These are phyloP conservation scores for Muschampia plurimacula DNA, from an alignment of 2,888 invertebrate species.

Conservation along the genomic window DNA sequence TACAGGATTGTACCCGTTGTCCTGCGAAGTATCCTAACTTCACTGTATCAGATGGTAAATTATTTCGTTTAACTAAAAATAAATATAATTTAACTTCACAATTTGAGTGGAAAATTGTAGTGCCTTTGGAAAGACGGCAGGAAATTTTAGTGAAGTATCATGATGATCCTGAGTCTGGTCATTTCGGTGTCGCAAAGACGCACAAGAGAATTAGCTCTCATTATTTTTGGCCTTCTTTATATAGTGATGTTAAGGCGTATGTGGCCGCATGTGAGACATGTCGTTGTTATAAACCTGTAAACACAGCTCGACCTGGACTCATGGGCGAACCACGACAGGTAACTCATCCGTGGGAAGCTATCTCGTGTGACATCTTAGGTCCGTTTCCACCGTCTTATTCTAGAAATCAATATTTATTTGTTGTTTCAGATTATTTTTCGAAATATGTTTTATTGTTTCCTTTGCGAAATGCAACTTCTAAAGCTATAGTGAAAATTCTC, in stretches of 20 bases:
- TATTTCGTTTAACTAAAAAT: constrained; percentile 1
- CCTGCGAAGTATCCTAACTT: background rate
- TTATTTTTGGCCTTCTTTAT: background rate
- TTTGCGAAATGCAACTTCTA: background rate
- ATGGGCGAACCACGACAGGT: background rate
- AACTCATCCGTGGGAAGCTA: background rate
- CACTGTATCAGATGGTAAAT: background rate
- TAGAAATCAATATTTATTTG: background rate
- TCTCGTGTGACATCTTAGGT: background rate
- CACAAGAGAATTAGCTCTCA: background rate
- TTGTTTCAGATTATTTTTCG: background rate
- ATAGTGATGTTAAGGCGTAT: background rate
- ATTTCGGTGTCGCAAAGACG: background rate
- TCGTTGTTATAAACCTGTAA: background rate
- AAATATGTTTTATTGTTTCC: background rate
- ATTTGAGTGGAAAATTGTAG: background rate
- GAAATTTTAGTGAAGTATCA: background rate
- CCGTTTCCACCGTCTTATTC: constrained; percentile 2
- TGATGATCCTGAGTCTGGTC: constrained; percentile 3
- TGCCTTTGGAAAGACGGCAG: background rate
- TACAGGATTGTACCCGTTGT: constrained; percentile 6
- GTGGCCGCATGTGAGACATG: background rate
- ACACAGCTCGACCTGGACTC: background rate
- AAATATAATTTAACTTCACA: constrained; percentile 4
- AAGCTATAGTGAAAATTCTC: background rate